Conservation (phyloP, 2,797 vertebrate species). For the Sphenopsis melanotis region DNA sequence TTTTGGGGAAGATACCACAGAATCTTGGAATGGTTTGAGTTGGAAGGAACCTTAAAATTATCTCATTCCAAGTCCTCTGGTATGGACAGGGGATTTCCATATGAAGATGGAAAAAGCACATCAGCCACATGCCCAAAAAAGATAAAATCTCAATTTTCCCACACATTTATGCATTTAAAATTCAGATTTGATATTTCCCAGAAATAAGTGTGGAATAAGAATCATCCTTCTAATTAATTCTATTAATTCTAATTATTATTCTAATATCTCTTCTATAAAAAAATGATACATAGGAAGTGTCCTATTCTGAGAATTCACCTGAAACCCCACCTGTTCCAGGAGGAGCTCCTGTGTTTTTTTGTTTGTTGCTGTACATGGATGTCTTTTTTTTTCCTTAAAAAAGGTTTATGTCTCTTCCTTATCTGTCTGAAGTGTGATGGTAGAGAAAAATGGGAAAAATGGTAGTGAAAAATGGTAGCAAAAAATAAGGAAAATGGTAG, state of each 20-base stretch:
- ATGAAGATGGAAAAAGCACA: neutral
- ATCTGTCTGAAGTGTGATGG: neutral
- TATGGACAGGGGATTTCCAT: neutral
- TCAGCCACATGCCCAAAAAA: neutral
- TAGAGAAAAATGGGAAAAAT: neutral
- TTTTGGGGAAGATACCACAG: neutral
- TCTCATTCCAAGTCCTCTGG: neutral
- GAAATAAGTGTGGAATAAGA: neutral
- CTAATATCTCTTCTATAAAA: neutral
- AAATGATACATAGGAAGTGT: neutral
- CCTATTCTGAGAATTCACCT: neutral
- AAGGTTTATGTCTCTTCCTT: neutral
- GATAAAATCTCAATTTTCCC: neutral
- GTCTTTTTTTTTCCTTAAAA: neutral
- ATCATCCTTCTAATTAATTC: neutral
- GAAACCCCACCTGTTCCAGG: neutral
- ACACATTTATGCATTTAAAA: accelerated
- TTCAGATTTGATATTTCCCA: neutral
- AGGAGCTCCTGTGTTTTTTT: neutral
- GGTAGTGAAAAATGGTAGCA: neutral
- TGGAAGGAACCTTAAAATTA: neutral
- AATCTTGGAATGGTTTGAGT: neutral
- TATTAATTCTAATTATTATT: neutral
- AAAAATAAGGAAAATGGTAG: neutral
- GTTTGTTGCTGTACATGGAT: neutral